These are phyloP conservation scores for Cecropterus lyciades DNA, from an alignment of 1,140 invertebrate species.

Conservation along the genomic window DNA sequence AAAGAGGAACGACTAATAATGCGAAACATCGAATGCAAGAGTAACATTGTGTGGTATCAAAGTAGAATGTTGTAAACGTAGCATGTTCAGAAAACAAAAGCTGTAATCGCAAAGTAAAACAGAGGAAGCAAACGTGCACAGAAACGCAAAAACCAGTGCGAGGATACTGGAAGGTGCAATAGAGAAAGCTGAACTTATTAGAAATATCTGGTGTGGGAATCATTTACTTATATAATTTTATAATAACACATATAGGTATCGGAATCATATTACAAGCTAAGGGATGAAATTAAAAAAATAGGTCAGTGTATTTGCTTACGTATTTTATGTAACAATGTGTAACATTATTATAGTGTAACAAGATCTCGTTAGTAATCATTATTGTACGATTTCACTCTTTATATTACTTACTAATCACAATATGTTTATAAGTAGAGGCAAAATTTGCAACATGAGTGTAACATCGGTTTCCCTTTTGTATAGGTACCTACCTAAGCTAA, in stretches of 20 bases:
- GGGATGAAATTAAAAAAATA: slow-evolving; percentile 74
- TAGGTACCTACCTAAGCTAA: slow-evolving; percentile 34
- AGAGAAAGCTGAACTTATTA: slow-evolving; percentile 39
- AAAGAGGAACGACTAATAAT: slow-evolving; percentile 57
- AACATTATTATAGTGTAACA: slow-evolving; percentile 77
- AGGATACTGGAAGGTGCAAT: slow-evolving; percentile 70
- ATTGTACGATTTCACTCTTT: slow-evolving; percentile 81
- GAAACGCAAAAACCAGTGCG: slow-evolving; percentile 62
- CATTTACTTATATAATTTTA: slow-evolving; percentile 17
- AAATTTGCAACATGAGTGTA: slow-evolving; percentile 59
- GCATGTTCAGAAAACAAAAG: slow-evolving; percentile 55
- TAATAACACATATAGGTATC: slow-evolving; percentile 34
- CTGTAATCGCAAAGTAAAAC: slow-evolving; percentile 55
- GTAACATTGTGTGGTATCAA: slow-evolving; percentile 66
- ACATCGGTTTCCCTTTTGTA: slow-evolving; percentile 34
- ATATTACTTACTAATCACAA: slow-evolving; percentile 72
- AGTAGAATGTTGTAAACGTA: slow-evolving; percentile 61
- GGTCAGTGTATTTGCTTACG: slow-evolving; percentile 68
- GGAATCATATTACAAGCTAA: slow-evolving; percentile 41
- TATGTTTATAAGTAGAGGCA: slow-evolving; percentile 58
- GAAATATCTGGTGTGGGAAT: slow-evolving; percentile 30
- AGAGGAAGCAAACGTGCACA: slow-evolving; percentile 70
- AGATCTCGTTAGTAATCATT: slow-evolving; percentile 60
- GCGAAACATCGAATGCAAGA: slow-evolving; percentile 68
- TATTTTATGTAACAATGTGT: slow-evolving; percentile 77